Percentiles rank a stretch among this genome's conserved stretches.
Evolutionary conservation across 2,113 vertebrate genomes (phyloP).

Genomic region (Mola mola): DNA sequence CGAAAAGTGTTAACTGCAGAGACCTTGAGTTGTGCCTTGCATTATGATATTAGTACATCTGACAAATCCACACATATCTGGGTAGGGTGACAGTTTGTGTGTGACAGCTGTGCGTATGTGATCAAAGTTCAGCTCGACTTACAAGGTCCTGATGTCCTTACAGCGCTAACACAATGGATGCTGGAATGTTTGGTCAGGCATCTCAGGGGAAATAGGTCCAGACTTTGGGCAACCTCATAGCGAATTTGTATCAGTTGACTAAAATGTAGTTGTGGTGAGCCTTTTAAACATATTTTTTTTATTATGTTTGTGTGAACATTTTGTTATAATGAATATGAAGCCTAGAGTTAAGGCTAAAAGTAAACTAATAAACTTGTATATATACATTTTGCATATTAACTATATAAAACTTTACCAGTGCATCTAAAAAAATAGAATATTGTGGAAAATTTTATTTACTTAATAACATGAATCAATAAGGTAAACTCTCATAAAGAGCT

Average conservation of each 20-base stretch:
- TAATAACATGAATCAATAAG: too few species aligned
- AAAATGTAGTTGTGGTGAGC: too few species aligned
- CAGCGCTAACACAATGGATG: not conserved
- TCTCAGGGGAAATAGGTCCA: not conserved
- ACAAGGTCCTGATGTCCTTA: slow-evolving; percentile 14
- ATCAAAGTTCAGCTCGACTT: slow-evolving; percentile 5
- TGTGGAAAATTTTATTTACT: too few species aligned
- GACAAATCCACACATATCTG: slow-evolving; percentile 39
- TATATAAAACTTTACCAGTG: too few species aligned
- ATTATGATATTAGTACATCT: slow-evolving; percentile 59
- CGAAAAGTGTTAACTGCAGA: slow-evolving; percentile 53
- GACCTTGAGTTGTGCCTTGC: slow-evolving; percentile 62
- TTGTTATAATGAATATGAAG: too few species aligned
- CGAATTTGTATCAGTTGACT: slow-evolving; percentile 8
- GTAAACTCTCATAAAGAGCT: too few species aligned
- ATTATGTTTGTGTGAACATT: too few species aligned
- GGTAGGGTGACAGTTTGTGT: slow-evolving; percentile 15
- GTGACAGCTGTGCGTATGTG: not conserved
- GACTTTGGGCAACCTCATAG: not conserved
- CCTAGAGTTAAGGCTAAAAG: not conserved
- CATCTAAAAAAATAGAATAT: too few species aligned
- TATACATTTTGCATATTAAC: too few species aligned
- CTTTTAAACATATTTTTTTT: too few species aligned
- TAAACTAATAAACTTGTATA: too few species aligned
- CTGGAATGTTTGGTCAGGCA: not conserved